Percentiles rank a stretch among this genome's conserved stretches.
Evolutionary conservation across 2,888 invertebrate species (phyloP).

Genomic region (Drosophila aldrichi): DNA sequence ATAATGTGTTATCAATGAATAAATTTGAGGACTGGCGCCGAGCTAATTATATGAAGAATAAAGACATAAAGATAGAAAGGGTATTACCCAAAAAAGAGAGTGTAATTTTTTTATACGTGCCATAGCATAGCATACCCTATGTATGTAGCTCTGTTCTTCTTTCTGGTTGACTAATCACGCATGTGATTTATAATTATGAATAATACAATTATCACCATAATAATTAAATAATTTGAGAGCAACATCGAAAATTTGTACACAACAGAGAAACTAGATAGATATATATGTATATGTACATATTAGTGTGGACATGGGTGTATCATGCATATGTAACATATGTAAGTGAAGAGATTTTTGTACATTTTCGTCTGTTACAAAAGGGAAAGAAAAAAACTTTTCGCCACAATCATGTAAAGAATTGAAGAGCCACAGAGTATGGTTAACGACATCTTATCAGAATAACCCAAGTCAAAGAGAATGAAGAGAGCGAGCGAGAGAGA

Average conservation of each 20-base stretch:
- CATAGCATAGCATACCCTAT: not conserved
- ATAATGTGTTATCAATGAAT: not conserved
- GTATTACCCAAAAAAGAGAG: not conserved
- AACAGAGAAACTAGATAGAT: not conserved
- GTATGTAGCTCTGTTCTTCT: not conserved
- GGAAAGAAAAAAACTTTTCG: not conserved
- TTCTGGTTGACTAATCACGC: not conserved
- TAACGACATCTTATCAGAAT: slow-evolving; percentile 20
- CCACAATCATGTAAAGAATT: not conserved
- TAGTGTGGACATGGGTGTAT: slow-evolving; percentile 5
- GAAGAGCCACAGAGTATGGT: not conserved
- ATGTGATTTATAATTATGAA: slow-evolving; percentile 1
- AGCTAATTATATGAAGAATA: not conserved
- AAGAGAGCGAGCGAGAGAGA: not conserved
- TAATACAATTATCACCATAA: slow-evolving; percentile 18
- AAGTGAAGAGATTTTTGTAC: slow-evolving; percentile 5
- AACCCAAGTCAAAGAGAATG: slow-evolving; percentile 12
- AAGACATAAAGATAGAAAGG: not conserved
- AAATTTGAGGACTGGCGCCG: not conserved
- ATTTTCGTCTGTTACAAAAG: not conserved
- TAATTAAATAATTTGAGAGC: not conserved
- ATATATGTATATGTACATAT: not conserved
- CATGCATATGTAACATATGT: slow-evolving; percentile 26
- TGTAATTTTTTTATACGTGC: no score
- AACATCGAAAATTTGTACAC: not conserved